phyloP scores from a whole-genome alignment of 1,140 invertebrate genomes.

The Heliothis subflexa region DNA sequence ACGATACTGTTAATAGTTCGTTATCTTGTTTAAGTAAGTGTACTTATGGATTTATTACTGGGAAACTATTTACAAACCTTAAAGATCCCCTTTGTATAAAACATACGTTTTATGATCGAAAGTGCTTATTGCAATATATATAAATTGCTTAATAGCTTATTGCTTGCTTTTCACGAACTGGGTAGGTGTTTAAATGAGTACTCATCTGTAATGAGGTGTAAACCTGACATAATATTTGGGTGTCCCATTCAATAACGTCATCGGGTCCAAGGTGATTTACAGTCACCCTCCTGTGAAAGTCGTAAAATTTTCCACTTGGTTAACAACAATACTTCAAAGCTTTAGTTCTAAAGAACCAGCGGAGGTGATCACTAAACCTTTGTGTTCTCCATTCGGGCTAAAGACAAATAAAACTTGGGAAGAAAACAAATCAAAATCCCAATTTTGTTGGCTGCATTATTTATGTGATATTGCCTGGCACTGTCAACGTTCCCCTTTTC shows the following conservation, averaged over 20 bases:
- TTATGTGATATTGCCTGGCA: conserved; percentile 82
- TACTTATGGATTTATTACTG: not conserved
- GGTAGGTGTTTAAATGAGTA: too few species aligned
- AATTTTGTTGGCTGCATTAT: conserved; percentile 84
- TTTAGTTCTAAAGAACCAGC: conserved; percentile 48
- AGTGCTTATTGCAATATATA: too few species aligned
- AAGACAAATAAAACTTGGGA: conserved; percentile 82
- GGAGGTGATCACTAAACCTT: conserved; percentile 56
- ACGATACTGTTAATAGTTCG: conserved; percentile 21
- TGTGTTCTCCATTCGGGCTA: conserved; percentile 67
- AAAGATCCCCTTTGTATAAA: too few species aligned
- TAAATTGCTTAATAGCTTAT: too few species aligned
- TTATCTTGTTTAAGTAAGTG: not conserved
- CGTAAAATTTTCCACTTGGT: conserved; percentile 56
- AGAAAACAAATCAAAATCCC: conserved; percentile 86
- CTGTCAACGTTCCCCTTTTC: conserved; percentile 77
- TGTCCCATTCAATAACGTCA: not conserved
- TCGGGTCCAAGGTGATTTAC: not conserved
- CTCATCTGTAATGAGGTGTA: not conserved
- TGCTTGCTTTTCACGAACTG: too few species aligned
- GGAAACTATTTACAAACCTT: too few species aligned
- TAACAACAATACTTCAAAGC: conserved; percentile 39
- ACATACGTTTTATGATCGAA: too few species aligned
- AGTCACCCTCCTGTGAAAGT: conserved; percentile 8
- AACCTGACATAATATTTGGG: too few species aligned